Percentiles rank a stretch among this genome's conserved stretches.
These are phyloP conservation scores for Synergus japonicus DNA, from an alignment of 2,888 invertebrate species.

Conservation along the genomic window DNA sequence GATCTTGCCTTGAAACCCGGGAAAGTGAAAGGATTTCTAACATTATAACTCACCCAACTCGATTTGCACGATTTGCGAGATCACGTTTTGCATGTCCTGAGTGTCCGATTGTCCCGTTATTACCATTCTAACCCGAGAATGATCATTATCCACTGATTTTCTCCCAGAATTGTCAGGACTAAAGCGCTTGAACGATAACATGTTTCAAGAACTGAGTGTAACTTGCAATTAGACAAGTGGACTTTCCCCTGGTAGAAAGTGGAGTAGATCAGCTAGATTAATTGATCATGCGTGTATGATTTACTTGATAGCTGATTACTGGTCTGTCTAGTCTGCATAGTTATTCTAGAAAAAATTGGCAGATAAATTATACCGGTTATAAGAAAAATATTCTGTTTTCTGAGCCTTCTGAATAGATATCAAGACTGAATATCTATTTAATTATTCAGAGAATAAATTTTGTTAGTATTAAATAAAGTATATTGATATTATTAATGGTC, in stretches of 20 bases:
- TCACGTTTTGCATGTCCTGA: conserved; percentile 50
- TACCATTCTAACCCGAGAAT: conserved; percentile 15
- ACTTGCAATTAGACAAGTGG: conserved; percentile 41
- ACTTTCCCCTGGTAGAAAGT: conserved; percentile 55
- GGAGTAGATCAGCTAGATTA: conserved; percentile 44
- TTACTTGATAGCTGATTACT: conserved; percentile 10
- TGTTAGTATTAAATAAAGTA: background rate
- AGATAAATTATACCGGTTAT: conserved; percentile 14
- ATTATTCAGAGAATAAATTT: too few relatives aligned
- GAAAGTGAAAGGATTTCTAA: conserved; percentile 70
- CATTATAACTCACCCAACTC: conserved; percentile 49
- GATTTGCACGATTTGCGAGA: conserved; percentile 48
- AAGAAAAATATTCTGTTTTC: background rate
- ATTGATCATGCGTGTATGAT: conserved; percentile 32
- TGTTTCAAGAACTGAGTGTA: conserved; percentile 36
- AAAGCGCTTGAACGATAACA: background rate
- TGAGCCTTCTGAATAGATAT: background rate
- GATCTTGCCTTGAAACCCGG: conserved; percentile 67
- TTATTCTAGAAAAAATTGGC: background rate
- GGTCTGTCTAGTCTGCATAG: background rate
- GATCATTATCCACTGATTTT: conserved; percentile 38
- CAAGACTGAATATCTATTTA: background rate
- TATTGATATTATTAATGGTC: background rate
- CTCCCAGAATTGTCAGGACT: conserved; percentile 9
- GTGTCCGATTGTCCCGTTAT: conserved; percentile 37